Evolutionary conservation across 1,140 invertebrate genomes (phyloP).

Genomic region (Trichonephila clavipes): DNA sequence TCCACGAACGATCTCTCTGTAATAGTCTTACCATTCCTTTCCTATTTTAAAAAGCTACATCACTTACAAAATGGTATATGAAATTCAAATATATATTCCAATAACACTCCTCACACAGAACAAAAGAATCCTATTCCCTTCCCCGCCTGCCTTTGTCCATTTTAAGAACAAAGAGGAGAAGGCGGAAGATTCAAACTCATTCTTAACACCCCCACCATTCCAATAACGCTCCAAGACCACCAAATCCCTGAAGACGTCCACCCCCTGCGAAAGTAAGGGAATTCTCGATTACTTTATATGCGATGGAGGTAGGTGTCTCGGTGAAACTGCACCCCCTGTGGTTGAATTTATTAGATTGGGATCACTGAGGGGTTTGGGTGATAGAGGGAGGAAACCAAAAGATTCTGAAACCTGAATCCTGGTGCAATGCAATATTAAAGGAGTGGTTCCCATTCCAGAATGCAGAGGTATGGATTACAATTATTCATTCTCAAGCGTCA

Average conservation of each 20-base stretch:
- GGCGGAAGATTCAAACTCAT: not conserved
- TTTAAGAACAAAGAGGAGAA: conserved; percentile 26
- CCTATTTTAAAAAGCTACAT: not conserved
- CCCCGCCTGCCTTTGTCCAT: not conserved
- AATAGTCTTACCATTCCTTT: too few relatives aligned
- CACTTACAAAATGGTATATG: not conserved
- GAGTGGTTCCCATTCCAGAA: not conserved
- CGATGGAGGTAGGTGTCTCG: not conserved
- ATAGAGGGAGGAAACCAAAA: not conserved
- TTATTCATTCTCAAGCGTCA: not conserved
- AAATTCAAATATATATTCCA: not conserved
- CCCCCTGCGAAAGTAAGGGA: conserved; percentile 21
- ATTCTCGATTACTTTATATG: not conserved
- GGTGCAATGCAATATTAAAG: too few relatives aligned
- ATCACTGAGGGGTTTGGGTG: not conserved
- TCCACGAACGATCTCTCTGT: too few relatives aligned
- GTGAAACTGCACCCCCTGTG: not conserved
- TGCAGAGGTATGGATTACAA: not conserved
- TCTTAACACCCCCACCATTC: conserved; percentile 24
- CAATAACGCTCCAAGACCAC: conserved; percentile 22
- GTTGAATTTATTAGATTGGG: conserved; percentile 24
- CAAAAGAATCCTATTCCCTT: not conserved
- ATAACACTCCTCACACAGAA: not conserved
- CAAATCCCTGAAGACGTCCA: conserved; percentile 38
- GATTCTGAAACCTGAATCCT: not conserved